Evolutionary conservation across 2,888 invertebrate species (phyloP).

Genomic region (Polymixis lichenea): DNA sequence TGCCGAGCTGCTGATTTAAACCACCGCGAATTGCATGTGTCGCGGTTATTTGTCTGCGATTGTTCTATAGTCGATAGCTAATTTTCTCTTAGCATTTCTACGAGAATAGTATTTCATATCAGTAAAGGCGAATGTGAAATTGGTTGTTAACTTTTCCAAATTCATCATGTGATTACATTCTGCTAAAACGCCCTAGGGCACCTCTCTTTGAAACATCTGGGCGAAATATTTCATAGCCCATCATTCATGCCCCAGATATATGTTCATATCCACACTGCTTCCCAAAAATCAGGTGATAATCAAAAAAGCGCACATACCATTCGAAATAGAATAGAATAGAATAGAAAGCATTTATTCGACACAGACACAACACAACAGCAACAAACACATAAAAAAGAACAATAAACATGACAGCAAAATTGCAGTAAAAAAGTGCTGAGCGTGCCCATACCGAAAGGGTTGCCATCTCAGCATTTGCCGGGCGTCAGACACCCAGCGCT

Average conservation of each 20-base stretch:
- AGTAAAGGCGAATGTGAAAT: neutral
- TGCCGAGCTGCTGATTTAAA: slow-evolving; percentile 52
- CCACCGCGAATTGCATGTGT: slow-evolving; percentile 29
- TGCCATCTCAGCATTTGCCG: too few species aligned
- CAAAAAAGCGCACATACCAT: slow-evolving; percentile 32
- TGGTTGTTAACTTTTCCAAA: neutral
- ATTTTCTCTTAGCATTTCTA: neutral
- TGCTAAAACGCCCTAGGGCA: neutral
- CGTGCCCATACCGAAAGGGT: too few species aligned
- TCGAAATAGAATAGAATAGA: too few species aligned
- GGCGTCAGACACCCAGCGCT: too few species aligned
- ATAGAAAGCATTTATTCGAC: too few species aligned
- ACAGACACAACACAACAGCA: too few species aligned
- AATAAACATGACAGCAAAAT: too few species aligned
- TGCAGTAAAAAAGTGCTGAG: too few species aligned
- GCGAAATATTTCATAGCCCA: neutral
- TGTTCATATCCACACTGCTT: neutral
- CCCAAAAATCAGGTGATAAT: neutral
- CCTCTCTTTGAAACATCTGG: neutral
- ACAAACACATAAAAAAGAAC: too few species aligned
- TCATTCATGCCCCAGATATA: neutral
- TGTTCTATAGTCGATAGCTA: neutral
- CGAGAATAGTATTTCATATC: neutral
- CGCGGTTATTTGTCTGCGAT: slow-evolving; percentile 14
- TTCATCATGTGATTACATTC: neutral